Percentiles rank a stretch among this genome's conserved stretches.
Conservation (phyloP, 2,797 vertebrate genomes). For the Cuniculus paca region DNA sequence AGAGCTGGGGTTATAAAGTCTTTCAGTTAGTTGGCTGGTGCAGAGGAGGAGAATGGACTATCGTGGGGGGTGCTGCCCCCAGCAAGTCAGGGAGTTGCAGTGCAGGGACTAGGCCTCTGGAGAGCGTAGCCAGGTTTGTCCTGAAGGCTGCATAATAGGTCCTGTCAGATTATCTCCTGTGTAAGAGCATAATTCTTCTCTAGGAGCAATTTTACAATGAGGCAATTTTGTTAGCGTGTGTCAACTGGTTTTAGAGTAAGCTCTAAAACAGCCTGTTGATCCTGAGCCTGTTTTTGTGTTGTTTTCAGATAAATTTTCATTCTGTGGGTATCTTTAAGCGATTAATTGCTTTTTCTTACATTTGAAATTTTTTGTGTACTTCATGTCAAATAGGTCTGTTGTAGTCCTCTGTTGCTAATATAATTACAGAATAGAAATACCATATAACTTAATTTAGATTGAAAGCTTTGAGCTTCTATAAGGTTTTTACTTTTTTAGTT, state of each 20-base stretch:
- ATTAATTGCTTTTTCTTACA: neutral
- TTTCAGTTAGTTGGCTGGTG: neutral
- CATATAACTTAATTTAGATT: neutral
- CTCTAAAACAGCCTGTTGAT: neutral
- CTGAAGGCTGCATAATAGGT: neutral
- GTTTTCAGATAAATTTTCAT: neutral
- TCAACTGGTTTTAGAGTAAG: neutral
- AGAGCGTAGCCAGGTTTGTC: neutral
- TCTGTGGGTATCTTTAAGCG: neutral
- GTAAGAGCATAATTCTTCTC: neutral
- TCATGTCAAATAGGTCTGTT: neutral
- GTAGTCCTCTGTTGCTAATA: neutral
- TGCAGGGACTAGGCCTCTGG: neutral
- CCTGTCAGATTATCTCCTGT: neutral
- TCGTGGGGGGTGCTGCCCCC: neutral
- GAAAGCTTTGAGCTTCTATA: neutral
- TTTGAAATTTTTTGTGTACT: neutral
- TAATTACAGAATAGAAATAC: neutral
- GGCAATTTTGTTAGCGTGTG: neutral
- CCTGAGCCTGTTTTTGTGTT: neutral
- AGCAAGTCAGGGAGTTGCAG: neutral
- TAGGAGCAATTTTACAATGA: neutral
- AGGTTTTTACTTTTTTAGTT: no score
- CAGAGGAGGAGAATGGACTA: neutral
- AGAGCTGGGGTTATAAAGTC: neutral